Evolutionary conservation across 2,888 invertebrate species (phyloP), one percentile per base, ranked within the genome.

Genomic region (Phalera bucephala): DNA sequence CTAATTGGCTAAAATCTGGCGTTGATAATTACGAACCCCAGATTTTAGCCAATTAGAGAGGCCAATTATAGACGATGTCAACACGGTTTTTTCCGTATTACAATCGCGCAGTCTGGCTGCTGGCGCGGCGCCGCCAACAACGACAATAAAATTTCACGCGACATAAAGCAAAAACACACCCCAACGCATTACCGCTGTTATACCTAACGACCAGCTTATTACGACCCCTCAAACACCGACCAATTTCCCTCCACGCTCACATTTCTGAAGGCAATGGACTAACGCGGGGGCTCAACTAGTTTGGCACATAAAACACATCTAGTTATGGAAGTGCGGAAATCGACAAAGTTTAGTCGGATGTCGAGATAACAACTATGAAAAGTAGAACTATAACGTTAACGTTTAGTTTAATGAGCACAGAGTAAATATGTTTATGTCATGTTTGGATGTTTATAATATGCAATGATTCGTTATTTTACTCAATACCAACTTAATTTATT

Each of bases 131-230:
- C 59, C 65, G 63, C 61, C 69, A 72, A 71, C 69, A 67, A 70
- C 71, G 81, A 73, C 84, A 65, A 74, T 88, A 88, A 88, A 87
- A 89, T 90, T 90, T 85, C 85, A 90, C 88, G 87, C 79, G 64
- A 77, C 87, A 89, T 89, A 89, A 89, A 90, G 79, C 85, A 89
- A 90, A 89, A 90, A 89, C 87, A 89, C 85, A 82, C 85, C 83
- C 85, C 72, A 71, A 74, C 73, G 79, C 78, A 80, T 80, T 78
- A 80, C 84, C 78, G 71, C 77, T 73, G 72, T 67, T 73, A 74
- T 66, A 67, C 63, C 71, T 60, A 66, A 64, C 64, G 45, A 61
- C 85, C 82, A 84, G 40, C 43, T 26, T 64, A 68, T 41, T 50
- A 48, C 55, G 84, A 77, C 41, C 81, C 54, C 27, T 40, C 33